phyloP scores from a whole-genome alignment of 2,113 vertebrate species.

The Coptodon bakossiorum region DNA sequence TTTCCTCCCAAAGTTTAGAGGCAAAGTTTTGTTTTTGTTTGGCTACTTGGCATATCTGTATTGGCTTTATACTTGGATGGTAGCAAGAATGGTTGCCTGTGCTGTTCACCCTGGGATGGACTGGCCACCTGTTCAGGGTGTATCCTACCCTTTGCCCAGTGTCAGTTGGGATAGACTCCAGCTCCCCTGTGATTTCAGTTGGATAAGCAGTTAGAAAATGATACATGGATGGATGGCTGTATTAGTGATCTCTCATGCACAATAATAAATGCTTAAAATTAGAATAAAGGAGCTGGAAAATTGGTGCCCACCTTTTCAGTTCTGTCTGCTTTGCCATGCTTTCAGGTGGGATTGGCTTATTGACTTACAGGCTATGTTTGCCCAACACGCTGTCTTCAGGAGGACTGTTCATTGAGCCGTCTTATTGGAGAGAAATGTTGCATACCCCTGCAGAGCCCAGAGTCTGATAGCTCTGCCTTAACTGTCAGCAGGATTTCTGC shows the following conservation, averaged over 20 bases:
- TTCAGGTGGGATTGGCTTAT: background rate
- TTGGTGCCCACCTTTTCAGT: background rate
- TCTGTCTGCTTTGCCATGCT: background rate
- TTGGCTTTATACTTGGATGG: background rate
- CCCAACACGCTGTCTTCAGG: background rate
- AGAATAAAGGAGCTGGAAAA: background rate
- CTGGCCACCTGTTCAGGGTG: background rate
- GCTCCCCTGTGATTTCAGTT: background rate
- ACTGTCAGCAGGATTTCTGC: slow-evolving; percentile 22
- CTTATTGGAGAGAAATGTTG: background rate
- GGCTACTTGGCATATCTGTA: background rate
- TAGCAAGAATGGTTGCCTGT: background rate
- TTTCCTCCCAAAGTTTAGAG: background rate
- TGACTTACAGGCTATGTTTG: background rate
- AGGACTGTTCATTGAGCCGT: background rate
- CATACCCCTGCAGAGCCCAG: background rate
- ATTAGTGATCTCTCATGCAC: background rate
- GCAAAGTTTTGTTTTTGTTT: background rate
- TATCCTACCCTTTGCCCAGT: background rate
- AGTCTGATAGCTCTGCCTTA: background rate
- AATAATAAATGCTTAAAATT: background rate
- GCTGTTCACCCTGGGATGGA: background rate
- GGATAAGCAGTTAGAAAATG: background rate
- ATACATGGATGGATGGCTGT: background rate
- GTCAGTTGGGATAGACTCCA: background rate